Percentiles rank a stretch among this genome's conserved stretches.
These are phyloP conservation scores for Nemopilema nomurai DNA, from an alignment of 30 jellyfish, hydroid and myxozoan genomes.

Conservation along the genomic window DNA sequence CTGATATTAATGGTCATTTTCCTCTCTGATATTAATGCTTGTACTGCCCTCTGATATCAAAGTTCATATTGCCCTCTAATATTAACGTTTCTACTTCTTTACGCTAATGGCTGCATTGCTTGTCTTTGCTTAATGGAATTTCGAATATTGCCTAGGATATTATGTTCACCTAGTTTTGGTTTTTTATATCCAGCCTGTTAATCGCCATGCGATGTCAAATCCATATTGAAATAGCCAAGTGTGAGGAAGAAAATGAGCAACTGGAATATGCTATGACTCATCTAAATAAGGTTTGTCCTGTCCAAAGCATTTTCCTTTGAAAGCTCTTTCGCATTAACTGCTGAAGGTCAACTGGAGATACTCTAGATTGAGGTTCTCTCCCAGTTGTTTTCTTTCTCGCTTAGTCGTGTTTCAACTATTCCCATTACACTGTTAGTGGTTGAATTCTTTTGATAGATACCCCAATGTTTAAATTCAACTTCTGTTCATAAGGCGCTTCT, in stretches of 20 bases:
- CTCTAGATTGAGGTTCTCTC: not conserved
- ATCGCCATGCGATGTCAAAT: slow-evolving; percentile 70
- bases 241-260: slow-evolving; percentile 81
- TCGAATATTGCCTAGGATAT: too few relatives aligned
- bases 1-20: too few relatives aligned
- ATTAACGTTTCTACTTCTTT: too few relatives aligned
- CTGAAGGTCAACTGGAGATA: not conserved
- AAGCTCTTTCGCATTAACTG: not conserved
- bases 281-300: slow-evolving; percentile 55
- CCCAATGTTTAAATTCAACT: too few relatives aligned
- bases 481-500: slow-evolving; percentile 84
- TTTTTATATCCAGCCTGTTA: slow-evolving; percentile 50
- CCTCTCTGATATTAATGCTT: too few relatives aligned
- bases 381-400: not conserved
- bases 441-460: too few relatives aligned
- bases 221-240: slow-evolving; percentile 84
- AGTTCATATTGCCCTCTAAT: not conserved
- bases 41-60: too few relatives aligned
- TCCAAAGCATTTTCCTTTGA: too few relatives aligned
- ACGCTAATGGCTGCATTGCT: too few relatives aligned
- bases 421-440: not conserved
- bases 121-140: too few relatives aligned
- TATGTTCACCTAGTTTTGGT: too few relatives aligned
- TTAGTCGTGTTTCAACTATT: not conserved
- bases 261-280: slow-evolving; percentile 79